These are phyloP conservation scores for Agriopis aurantiaria DNA, from an alignment of 2,888 invertebrate species.

Conservation along the genomic window DNA sequence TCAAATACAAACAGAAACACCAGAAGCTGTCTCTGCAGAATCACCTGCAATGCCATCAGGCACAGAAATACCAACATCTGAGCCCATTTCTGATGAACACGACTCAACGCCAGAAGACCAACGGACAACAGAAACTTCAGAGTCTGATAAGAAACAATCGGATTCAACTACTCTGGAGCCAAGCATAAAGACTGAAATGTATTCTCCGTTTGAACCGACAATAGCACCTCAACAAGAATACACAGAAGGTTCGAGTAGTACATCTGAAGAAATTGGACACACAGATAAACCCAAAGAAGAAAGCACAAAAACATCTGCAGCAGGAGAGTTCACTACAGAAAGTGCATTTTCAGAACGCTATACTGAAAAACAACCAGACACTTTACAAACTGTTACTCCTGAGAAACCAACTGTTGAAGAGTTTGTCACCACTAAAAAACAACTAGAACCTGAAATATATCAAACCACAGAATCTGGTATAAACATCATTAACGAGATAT, in stretches of 20 bases:
- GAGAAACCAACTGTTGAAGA: conserved; percentile 27
- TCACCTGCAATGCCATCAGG: not conserved
- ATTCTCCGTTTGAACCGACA: conserved; percentile 22
- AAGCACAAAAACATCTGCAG: conserved; percentile 16
- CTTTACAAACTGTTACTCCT: conserved; percentile 23
- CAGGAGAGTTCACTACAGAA: conserved; percentile 16
- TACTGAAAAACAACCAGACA: conserved; percentile 25
- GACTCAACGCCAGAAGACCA: conserved; percentile 10
- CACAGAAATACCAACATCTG: conserved; percentile 10
- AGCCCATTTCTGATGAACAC: conserved; percentile 12
- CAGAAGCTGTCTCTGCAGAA: conserved; percentile 18
- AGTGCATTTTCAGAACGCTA: conserved; percentile 12
- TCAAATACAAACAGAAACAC: conserved; percentile 26
- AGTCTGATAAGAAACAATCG: conserved; percentile 13
- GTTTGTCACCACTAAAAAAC: conserved; percentile 28
- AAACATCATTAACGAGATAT: conserved; percentile 15
- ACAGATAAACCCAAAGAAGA: conserved; percentile 22
- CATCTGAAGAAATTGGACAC: not conserved
- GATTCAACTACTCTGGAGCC: conserved; percentile 25
- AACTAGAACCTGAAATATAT: conserved; percentile 26
- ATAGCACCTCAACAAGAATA: conserved; percentile 32
- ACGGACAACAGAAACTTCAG: conserved; percentile 22
- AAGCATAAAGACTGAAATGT: conserved; percentile 17
- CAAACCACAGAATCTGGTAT: conserved; percentile 25
- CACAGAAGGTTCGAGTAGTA: conserved; percentile 27